Percentiles rank a stretch among this genome's conserved stretches.
phyloP scores from a whole-genome alignment of 2,888 invertebrate genomes.

The Alviniconcha strummeri region DNA sequence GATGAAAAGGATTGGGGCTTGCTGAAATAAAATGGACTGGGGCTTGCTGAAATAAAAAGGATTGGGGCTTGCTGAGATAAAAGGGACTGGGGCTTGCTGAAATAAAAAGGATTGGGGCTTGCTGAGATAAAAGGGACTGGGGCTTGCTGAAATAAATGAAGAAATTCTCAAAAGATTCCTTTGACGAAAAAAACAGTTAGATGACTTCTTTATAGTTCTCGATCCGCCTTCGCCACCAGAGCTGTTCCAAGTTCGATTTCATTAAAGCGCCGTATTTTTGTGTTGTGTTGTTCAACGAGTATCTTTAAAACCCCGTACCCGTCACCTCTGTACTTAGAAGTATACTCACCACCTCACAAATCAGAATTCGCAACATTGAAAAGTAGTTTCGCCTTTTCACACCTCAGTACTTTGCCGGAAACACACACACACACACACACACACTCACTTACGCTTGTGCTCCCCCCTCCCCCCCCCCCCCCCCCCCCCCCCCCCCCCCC shows the following conservation, averaged over 20 bases:
- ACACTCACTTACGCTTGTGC: background rate
- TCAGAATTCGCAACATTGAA: background rate
- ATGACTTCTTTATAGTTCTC: background rate
- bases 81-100: too few relatives aligned
- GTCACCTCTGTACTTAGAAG: background rate
- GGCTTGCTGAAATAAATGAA: too few relatives aligned
- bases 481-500: too few relatives aligned
- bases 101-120: too few relatives aligned
- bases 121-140: too few relatives aligned
- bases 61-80: too few relatives aligned
- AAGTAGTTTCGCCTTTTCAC: background rate
- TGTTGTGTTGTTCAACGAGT: background rate
- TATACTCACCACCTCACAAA: too few relatives aligned
- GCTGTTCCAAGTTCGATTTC: too few relatives aligned
- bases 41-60: too few relatives aligned
- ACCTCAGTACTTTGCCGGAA: background rate
- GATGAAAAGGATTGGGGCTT: too few relatives aligned
- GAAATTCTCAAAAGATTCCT: background rate
- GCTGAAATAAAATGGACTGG: too few relatives aligned
- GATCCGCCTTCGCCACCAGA: background rate
- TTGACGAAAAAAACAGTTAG: background rate
- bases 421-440: slow-evolving; percentile 15
- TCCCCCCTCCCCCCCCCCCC: too few relatives aligned
- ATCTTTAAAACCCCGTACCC: background rate
- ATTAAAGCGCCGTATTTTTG: background rate